Evolutionary conservation across 1,140 invertebrate species (phyloP).

Genomic region (Linepithema humile): DNA sequence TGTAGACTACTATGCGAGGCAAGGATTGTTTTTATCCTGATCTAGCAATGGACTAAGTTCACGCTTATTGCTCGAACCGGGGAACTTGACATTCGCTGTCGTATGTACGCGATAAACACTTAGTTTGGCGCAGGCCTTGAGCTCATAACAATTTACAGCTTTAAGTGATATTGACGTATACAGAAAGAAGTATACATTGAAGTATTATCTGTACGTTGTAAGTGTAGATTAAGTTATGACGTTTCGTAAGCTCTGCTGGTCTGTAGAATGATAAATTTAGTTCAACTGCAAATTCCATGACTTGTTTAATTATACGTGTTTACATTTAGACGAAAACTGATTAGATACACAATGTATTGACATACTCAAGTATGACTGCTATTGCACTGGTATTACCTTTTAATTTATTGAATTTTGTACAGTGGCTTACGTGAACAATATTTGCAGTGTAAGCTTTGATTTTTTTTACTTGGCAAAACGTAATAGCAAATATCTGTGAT

Average conservation of each 20-base stretch:
- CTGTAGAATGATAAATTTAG: background rate
- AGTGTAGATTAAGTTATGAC: slow-evolving; percentile 26
- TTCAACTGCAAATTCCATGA: slow-evolving; percentile 50
- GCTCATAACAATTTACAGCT: slow-evolving; percentile 35
- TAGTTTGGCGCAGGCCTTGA: background rate
- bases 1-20: slow-evolving; percentile 68
- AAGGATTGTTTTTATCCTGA: slow-evolving; percentile 70
- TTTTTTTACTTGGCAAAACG: slow-evolving; percentile 21
- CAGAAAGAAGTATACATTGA: too few relatives aligned
- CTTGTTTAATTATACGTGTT: slow-evolving; percentile 45
- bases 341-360: slow-evolving; percentile 1
- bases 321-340: slow-evolving; percentile 39
- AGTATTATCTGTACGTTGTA: slow-evolving; percentile 59
- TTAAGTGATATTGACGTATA: slow-evolving; percentile 40
- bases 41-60: slow-evolving; percentile 72
- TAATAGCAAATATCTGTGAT: slow-evolving; percentile 64
- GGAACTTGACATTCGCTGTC: slow-evolving; percentile 15
- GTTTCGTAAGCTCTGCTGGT: too few relatives aligned
- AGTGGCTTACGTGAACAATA: slow-evolving; percentile 38
- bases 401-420: slow-evolving; percentile 56
- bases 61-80: slow-evolving; percentile 66
- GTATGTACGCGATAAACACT: slow-evolving; percentile 4
- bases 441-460: slow-evolving; percentile 33
- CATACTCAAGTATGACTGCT: slow-evolving; percentile 28
- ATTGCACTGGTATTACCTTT: slow-evolving; percentile 41